Percentiles rank a stretch among this genome's conserved stretches.
These are phyloP conservation scores for Hirtodrosophila cameraria DNA, from an alignment of 2,888 invertebrate species.

Conservation along the genomic window DNA sequence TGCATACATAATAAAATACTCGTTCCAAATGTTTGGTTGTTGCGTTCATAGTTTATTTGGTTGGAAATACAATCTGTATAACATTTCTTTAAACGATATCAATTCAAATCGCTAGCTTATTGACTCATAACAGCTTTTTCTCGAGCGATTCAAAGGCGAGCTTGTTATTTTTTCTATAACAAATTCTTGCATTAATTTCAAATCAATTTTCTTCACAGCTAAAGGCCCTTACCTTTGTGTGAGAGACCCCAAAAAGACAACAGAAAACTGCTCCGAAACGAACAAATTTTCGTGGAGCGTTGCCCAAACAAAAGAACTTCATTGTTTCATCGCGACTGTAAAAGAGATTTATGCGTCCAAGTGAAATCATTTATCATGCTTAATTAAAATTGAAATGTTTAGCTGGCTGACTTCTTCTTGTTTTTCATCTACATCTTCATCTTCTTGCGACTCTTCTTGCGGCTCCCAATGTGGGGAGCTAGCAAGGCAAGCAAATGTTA, in stretches of 20 bases:
- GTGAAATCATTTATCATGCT: conserved; percentile 83
- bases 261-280: conserved; percentile 51
- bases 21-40: conserved; percentile 21
- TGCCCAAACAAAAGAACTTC: conserved; percentile 73
- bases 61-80: conserved; percentile 10
- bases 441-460: neutral
- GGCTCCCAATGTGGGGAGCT: conserved; percentile 21
- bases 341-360: conserved; percentile 81
- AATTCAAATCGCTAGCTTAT: conserved; percentile 72
- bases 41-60: conserved; percentile 15
- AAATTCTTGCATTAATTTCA: conserved; percentile 83
- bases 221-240: conserved; percentile 60
- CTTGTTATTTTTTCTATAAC: conserved; percentile 80
- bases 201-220: conserved; percentile 84
- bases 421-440: conserved; percentile 9
- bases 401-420: conserved; percentile 46
- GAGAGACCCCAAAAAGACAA: conserved; percentile 17
- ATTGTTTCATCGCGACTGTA: conserved; percentile 79
- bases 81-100: conserved; percentile 73
- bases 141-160: conserved; percentile 73
- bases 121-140: conserved; percentile 71
- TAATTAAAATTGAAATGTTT: conserved; percentile 83
- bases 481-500: conserved; percentile 32
- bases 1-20: conserved; percentile 68
- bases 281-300: conserved; percentile 55